Evolutionary conservation across 2,888 invertebrate genomes (phyloP).

Genomic region (Petrolisthes cinctipes): DNA sequence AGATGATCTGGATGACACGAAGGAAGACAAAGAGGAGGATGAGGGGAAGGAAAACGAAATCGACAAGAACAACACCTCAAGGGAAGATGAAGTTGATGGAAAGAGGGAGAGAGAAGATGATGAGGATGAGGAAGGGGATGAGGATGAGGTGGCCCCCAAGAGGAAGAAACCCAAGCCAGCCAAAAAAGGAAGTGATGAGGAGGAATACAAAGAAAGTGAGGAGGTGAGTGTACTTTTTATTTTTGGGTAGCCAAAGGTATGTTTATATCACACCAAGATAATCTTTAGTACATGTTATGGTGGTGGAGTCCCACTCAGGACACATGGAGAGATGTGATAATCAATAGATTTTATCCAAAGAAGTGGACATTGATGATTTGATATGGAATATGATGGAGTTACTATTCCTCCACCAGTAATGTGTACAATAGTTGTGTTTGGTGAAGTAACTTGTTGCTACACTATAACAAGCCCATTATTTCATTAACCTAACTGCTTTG

Average conservation of each 20-base stretch:
- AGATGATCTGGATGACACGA: not conserved
- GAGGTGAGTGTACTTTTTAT: conserved; percentile 32
- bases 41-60: conserved; percentile 37
- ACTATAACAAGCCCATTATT: too few species aligned
- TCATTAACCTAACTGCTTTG: too few species aligned
- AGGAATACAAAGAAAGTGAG: conserved; percentile 55
- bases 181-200: conserved; percentile 43
- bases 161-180: conserved; percentile 56
- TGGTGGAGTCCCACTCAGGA: too few species aligned
- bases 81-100: conserved; percentile 45
- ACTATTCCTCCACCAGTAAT: too few species aligned
- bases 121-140: conserved; percentile 56
- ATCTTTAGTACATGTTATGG: too few species aligned
- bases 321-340: too few species aligned
- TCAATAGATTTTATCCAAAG: too few species aligned
- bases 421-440: too few species aligned
- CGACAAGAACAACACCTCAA: conserved; percentile 3
- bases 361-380: too few species aligned
- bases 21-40: conserved; percentile 35
- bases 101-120: conserved; percentile 48
- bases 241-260: not conserved
- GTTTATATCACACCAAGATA: too few species aligned
- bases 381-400: too few species aligned
- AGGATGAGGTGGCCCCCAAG: conserved; percentile 56
- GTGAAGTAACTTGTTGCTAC: too few species aligned